Evolutionary conservation across 2,113 vertebrate genomes (phyloP), one percentile per base, ranked within the genome.

Genomic region (Upupa epops): DNA sequence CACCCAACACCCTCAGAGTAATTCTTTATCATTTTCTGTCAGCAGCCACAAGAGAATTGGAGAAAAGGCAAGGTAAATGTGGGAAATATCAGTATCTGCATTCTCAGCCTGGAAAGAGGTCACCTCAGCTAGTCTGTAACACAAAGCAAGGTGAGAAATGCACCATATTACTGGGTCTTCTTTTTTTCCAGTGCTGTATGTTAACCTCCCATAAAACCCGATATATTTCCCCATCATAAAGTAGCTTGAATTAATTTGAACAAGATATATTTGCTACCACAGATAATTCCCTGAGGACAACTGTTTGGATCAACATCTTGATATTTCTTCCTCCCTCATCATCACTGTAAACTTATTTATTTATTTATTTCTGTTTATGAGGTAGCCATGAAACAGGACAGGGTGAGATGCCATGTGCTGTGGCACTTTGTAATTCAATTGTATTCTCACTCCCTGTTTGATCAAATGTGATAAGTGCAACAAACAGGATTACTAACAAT

Each of bases 401-500:
- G 75, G 85, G 69, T 56, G 76, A 89, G 86, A 40, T 75, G 94
- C 83, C 83, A 93, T 78, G 71, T 81, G 73, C 90, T 80, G 81
- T 85, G 58, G 40, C 88, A 71, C 82, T 92, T 81, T 2, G 31
- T 93, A 71, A 74, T 95, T 97, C 90, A 88, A 68, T 97, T 97
- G 95, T 96, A 96, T 96, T 96, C 90, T 92, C 75, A 70, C 94
- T 95, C 92, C 89, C 93, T 92, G 68, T 96, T 96, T 96, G 92
- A 93, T 89, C 56, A 94, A 89, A 87, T 8, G 2, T 88, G 96
- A 93, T 92, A 96, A 95, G 94, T 96, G 87, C 95, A 95, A 95
- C 93, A 97, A 97, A 97, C 86, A 84, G 81, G 91, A 96, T 97
- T 93, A 86, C 93, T 94, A 94, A 96, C 36, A 59, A 97, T 96